Percentiles rank a stretch among this genome's conserved stretches.
Conservation (phyloP, 1,140 invertebrate genomes). For the Bathynomus jamesi region DNA sequence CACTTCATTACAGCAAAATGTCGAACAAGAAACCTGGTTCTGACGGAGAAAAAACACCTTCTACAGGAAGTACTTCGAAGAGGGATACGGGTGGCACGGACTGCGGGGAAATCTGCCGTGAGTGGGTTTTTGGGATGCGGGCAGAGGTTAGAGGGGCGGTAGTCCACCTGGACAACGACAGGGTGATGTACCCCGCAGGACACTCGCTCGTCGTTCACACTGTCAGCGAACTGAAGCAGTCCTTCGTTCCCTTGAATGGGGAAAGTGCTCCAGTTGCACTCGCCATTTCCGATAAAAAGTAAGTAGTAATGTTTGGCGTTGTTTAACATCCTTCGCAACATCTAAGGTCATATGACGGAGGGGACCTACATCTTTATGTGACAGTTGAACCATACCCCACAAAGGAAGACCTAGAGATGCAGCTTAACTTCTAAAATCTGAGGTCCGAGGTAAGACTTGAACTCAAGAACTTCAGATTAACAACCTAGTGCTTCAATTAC, state of each 20-base stretch:
- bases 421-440: not conserved
- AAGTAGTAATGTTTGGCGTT: too few species aligned
- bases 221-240: slow-evolving; percentile 15
- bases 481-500: not conserved
- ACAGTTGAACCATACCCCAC: not conserved
- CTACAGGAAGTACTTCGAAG: too few species aligned
- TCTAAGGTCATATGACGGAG: too few species aligned
- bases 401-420: too few species aligned
- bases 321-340: too few species aligned
- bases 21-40: too few species aligned
- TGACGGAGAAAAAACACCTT: too few species aligned
- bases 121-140: slow-evolving; percentile 24
- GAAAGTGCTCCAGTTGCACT: slow-evolving; percentile 23
- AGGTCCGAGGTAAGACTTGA: not conserved
- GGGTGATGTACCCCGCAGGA: slow-evolving; percentile 29
- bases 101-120: not conserved
- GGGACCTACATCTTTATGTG: not conserved
- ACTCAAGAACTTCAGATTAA: not conserved
- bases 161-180: slow-evolving; percentile 24
- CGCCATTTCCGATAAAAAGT: slow-evolving; percentile 31
- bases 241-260: slow-evolving; percentile 17
- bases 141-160: slow-evolving; percentile 20
- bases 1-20: too few species aligned
- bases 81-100: too few species aligned
- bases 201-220: slow-evolving; percentile 31